Conservation (phyloP, 2,888 invertebrate genomes). For the Himalopsyche japonica region DNA sequence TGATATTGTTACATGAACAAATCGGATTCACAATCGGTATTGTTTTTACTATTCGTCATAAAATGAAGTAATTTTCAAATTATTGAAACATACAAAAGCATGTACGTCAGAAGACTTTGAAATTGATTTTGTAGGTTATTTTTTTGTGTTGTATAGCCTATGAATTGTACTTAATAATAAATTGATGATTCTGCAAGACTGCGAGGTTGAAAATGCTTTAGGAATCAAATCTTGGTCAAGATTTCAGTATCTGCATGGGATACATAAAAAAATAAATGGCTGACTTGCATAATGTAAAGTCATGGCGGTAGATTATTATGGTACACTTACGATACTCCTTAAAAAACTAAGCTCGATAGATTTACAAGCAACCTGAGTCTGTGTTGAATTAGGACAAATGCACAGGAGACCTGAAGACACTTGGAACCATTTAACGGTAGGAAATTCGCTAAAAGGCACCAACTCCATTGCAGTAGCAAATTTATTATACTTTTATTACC, state of each 20-base stretch:
- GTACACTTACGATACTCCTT: conserved; percentile 5
- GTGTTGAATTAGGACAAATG: not conserved
- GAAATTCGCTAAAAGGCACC: too few species aligned
- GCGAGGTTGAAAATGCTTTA: not conserved
- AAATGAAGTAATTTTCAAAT: too few species aligned
- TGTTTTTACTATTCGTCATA: too few species aligned
- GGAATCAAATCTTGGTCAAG: not conserved
- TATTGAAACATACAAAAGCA: too few species aligned
- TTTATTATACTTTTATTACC: too few species aligned
- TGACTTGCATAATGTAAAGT: conserved; percentile 41
- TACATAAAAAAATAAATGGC: conserved; percentile 41
- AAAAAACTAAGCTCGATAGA: conserved; percentile 11
- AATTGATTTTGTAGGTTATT: too few species aligned
- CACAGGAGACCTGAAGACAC: not conserved
- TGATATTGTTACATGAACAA: too few species aligned
- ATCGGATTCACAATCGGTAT: too few species aligned
- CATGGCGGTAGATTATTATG: conserved; percentile 4
- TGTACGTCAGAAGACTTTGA: too few species aligned
- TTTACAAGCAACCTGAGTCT: not conserved
- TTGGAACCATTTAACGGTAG: not conserved
- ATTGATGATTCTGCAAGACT: not conserved
- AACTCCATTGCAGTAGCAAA: too few species aligned
- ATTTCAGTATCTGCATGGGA: not conserved
- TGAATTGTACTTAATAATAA: not conserved
- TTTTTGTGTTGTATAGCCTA: too few species aligned